Evolutionary conservation across 2,113 vertebrate species (phyloP), one percentile per base, ranked within the genome.

Genomic region (Delphinus delphis): DNA sequence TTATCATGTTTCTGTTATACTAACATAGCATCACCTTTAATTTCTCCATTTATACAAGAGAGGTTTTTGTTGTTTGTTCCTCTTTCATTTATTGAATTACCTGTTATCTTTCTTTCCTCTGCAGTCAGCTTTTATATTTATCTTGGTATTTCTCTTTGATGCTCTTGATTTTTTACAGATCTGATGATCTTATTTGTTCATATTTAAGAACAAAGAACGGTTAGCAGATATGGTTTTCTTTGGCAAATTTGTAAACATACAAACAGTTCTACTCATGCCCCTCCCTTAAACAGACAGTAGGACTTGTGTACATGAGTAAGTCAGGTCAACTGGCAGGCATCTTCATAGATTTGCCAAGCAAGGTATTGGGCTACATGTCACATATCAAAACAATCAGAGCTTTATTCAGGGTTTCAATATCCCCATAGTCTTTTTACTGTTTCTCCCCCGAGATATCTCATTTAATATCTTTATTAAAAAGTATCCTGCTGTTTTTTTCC

Each of bases 401-500:
- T 81, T 50, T 79, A 53, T 23, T 86, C 58, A 80, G 10, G 17
- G 4, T 9, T 65, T 80, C 5, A 76, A 0, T 63, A 31, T 65
- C 1, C n/a, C 73, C 36, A 31, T 38, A 36, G 11, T 70, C 36
- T 71, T 63, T 20, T 67, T 86, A 67, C 6, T 28, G 4, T 28
- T 92, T 67, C 26, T 77, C 3, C 33, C 13, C 7, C 14, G 14
- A 79, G 44, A 31, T 18, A 55, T 12, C 23, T 91, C 44, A 85
- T 76, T 91, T 70, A 50, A 53, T 63, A 63, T 33, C 5, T 70
- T 93, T 65, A 50, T 4, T 77, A 60, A 83, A 83, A 31, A 89
- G 25, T 3, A 1, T 12, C 31, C 21, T 84, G 17, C 5, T 62
- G 3, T 33, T 38, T 55, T 15, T 6, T 0, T 0, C 0, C 21